phyloP scores from a whole-genome alignment of 1,140 invertebrate genomes.

The Geopemphigus sp. region DNA sequence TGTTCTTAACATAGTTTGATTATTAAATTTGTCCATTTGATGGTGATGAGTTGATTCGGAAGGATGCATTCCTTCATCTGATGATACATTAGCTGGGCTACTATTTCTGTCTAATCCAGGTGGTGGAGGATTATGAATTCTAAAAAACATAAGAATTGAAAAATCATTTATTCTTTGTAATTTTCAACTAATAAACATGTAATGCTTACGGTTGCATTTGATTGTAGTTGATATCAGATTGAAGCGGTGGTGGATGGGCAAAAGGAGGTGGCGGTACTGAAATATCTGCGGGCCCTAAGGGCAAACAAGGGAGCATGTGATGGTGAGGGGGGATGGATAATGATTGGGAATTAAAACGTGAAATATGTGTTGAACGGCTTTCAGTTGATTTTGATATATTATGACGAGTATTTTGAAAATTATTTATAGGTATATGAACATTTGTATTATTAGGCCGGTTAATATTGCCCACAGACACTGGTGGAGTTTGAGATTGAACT shows the following conservation, averaged over 20 bases:
- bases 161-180: not conserved
- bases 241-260: constrained; percentile 18
- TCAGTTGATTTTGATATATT: constrained; percentile 15
- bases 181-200: not conserved
- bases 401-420: constrained; percentile 42
- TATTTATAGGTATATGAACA: constrained; percentile 20
- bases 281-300: constrained; percentile 41
- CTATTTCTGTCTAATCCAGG: constrained; percentile 43
- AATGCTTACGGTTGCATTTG: constrained; percentile 45
- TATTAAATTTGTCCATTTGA: constrained; percentile 43
- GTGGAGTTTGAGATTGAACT: constrained; percentile 24
- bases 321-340: constrained; percentile 36
- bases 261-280: constrained; percentile 43
- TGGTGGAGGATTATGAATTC: constrained; percentile 43
- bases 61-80: constrained; percentile 43
- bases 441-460: constrained; percentile 34
- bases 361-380: not conserved
- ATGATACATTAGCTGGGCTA: constrained; percentile 39
- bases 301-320: constrained; percentile 44
- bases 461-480: constrained; percentile 20
- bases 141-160: not conserved
- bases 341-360: constrained; percentile 37
- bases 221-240: constrained; percentile 36
- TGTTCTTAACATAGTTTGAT: constrained; percentile 13
- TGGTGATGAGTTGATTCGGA: constrained; percentile 20